These are phyloP conservation scores for Tolmerus cingulatus DNA, from an alignment of 2,888 invertebrate genomes.

Conservation along the genomic window DNA sequence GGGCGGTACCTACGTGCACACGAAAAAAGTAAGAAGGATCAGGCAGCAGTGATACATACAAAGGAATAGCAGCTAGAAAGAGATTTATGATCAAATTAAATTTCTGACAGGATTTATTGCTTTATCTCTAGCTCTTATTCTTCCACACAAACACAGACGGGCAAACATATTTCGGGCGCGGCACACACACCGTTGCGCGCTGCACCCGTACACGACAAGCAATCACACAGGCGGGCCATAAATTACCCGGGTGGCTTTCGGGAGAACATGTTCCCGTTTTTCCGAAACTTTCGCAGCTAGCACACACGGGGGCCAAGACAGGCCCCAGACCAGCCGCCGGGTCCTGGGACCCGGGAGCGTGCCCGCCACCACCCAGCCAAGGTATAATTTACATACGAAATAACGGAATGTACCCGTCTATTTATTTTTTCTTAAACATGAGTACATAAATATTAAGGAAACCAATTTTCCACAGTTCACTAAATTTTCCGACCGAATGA, in stretches of 20 bases:
- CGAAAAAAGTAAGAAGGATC: conserved; percentile 44
- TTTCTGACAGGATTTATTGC: conserved; percentile 66
- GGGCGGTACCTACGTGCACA: conserved; percentile 34
- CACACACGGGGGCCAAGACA: conserved; percentile 4
- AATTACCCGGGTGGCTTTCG: conserved; percentile 50
- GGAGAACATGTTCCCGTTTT: conserved; percentile 36
- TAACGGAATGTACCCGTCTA: conserved; percentile 43
- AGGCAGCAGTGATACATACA: conserved; percentile 35
- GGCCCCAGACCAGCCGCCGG: background rate
- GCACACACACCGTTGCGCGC: conserved; percentile 20
- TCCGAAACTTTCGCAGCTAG: conserved; percentile 39
- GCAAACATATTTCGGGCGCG: conserved; percentile 36
- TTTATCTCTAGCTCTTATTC: conserved; percentile 63
- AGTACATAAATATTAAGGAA: conserved; percentile 49
- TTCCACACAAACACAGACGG: conserved; percentile 40
- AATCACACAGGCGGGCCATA: conserved; percentile 54
- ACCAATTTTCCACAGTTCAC: conserved; percentile 50
- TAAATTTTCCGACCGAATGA: conserved; percentile 48
- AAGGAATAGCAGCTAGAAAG: conserved; percentile 58
- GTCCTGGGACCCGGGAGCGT: conserved; percentile 2
- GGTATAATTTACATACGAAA: conserved; percentile 48
- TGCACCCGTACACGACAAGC: conserved; percentile 49
- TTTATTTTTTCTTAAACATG: conserved; percentile 46
- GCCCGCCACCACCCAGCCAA: background rate
- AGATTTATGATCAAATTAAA: conserved; percentile 66